Percentiles rank a stretch among this genome's conserved stretches.
Conservation (phyloP, 92 coral and sea anemone genomes). For the Palythoa caribaeorum region DNA sequence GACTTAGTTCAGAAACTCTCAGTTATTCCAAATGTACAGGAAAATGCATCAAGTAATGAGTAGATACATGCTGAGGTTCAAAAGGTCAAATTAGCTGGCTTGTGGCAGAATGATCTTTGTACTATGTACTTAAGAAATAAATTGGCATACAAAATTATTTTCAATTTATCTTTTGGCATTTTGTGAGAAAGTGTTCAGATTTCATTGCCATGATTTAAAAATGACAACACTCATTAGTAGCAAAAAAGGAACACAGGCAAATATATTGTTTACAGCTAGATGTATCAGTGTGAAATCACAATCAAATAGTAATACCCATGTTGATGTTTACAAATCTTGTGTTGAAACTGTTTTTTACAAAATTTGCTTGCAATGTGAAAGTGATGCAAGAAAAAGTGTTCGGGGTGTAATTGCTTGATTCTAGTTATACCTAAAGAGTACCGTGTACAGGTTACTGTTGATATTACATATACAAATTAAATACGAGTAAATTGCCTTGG, state of each 20-base stretch:
- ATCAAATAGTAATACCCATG: neutral
- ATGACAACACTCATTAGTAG: neutral
- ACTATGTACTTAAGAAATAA: neutral
- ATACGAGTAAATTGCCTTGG: neutral
- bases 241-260: neutral
- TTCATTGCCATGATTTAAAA: neutral
- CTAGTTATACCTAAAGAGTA: slow-evolving; percentile 3
- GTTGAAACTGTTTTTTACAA: neutral
- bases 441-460: neutral
- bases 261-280: neutral
- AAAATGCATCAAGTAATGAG: slow-evolving; percentile 34
- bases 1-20: slow-evolving; percentile 48
- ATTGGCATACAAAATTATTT: neutral
- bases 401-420: neutral
- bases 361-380: neutral
- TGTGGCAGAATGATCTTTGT: neutral
- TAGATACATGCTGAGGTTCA: slow-evolving; percentile 2
- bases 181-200: slow-evolving; percentile 10
- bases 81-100: neutral
- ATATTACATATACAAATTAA: neutral
- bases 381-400: neutral
- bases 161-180: neutral
- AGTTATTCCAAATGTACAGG: slow-evolving; percentile 29
- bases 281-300: neutral
- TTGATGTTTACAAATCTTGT: neutral